Base-by-base conservation (phyloP, 2,113 vertebrate species). In the Ceuthmochares aereus region DNA sequence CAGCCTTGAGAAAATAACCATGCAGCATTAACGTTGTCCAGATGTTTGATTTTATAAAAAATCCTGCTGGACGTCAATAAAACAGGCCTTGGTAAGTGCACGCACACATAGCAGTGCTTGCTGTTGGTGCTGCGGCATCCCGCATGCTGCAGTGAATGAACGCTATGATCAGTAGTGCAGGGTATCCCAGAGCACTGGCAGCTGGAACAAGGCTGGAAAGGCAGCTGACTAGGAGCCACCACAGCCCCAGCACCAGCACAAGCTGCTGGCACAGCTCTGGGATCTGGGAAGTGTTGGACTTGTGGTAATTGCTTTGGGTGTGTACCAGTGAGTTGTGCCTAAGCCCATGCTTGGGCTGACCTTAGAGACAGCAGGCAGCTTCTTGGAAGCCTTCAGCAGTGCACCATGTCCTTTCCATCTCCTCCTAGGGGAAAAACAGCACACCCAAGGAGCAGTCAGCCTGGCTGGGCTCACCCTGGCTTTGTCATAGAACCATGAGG, bases 361-460 rank as follows among this genome's bases (percentile, higher is more conserved):
- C 56, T 13, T 10, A 4, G 62, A 30, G 45, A 30, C 3, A 4
- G 37, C 47, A 63, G n/a, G 84, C 19, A 23, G 16, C 20, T 86
- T 73, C 34, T 72, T 5, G 2, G 84, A 40, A 70, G 30, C 45
- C 32, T 20, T 37, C 49, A n/a, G 3, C 27, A 22, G 45, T 36
- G 60, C 3, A 0, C 16, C 26, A 29, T 34, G 54, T 32, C 82
- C 60, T 78, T 66, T 58, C n/a, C 8, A 18, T 56, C 55, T 36
- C 0, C 0, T 49, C 21, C 51, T 68, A 22, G 43, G 34, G 55
- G 23, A n/a, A 7, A 0, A 2, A 22, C 0, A 1, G 34, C 4
- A 1, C 29, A 20, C 29, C 17, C 32, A 68, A n/a, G 29, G 68
- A 56, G 15, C 64, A 49, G 5, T 37, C 36, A 30, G 47, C 36